Evolutionary conservation across 2,888 invertebrate genomes (phyloP), one percentile per base, ranked within the genome.

Genomic region (Choristoneura rosaceana): DNA sequence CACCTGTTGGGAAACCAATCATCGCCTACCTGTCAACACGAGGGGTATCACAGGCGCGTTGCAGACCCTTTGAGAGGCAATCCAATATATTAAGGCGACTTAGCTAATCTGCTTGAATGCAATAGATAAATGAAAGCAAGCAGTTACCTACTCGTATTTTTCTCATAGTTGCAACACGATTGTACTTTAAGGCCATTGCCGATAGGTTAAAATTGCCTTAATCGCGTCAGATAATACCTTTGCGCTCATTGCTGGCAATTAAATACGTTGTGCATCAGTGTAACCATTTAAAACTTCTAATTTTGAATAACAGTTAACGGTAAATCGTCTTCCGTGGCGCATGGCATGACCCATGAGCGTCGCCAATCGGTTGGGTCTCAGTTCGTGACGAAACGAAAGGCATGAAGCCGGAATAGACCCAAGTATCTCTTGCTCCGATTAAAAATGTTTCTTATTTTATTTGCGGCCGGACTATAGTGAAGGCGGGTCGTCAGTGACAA

Each of bases 381-480:
- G 47, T 12, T 25, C 52, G 52, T 55, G 25, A 62, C 69, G 52
- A 69, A 69, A 63, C 55, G 55, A 69, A 63, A 69, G 12, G 14
- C 17, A 41, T 41, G 25, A 5, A 69, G 41, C 33, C n/a, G 55
- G 47, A 69, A 43, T 15, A 25, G n/a, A 34, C 62, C 69, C 45
- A 33, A 25, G 50, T 60, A 52, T 5, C 41, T 12, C 33, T 15
- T 17, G 68, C 17, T 55, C 45, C 45, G 52, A 45, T 69, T 69
- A 61, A 62, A 43, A 43, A 15, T 33, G 45, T 68, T 60, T 69
- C 41, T 61, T 69, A 52, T 62, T 52, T 45, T 58, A 64, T 64
- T 70, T 64, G 63, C 17, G 41, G 25, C 14, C 45, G 63, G 70
- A 55, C 63, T 55, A n/a, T 55, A 58, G 45, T 25, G 63, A 45